Base-by-base conservation (phyloP, 1,140 invertebrate genomes). In the Whitmania pigra region DNA sequence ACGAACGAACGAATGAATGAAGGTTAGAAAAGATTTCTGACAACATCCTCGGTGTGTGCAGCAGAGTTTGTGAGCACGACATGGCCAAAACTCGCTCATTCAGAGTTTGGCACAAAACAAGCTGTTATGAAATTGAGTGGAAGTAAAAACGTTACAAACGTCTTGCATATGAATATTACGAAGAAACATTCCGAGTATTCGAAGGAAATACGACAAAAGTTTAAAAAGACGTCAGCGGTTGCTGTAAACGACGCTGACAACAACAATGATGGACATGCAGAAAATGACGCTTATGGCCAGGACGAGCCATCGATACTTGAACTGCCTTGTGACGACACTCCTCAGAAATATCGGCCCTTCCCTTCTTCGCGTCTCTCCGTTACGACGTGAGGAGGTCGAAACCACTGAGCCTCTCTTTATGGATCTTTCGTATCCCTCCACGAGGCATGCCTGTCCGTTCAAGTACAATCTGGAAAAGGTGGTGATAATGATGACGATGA, bases 181-280 rank as follows among this genome's bases (percentile, higher is more conserved):
- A 49, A 49, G 11, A 17, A 15, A 49, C 43, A 49, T 49, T 49
- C 43, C 13, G 11, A 49, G 15, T 49, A 49, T 49, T 11, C 43
- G 43, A 49, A 49, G 15, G 43, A 49, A 49, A 49, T 11, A 49
- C 43, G 43, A 15, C 15, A 49, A 49, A 5, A 49, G 43, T 49
- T 17, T 5, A 11, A 49, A 49, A 49, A 17, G 15, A 49, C 5
- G 43, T 49, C 43, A 72, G 29, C 25, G 71, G 36, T 72, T 72
- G 66, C 72, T 72, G 66, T 72, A 72, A 31, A 72, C 63, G 27
- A 72, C 72, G 49, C 63, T 68, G 22, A 72, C 63, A 15, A 72
- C 72, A n/a, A 72, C 72, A 49, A 72, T 72, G 72, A 72, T 72
- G n/a, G 72, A 36, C 72, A 72, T 72, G 43, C 63, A 69, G n/a